Conservation (phyloP, 2,797 vertebrate species). For the Phataginus tetradactyla region DNA sequence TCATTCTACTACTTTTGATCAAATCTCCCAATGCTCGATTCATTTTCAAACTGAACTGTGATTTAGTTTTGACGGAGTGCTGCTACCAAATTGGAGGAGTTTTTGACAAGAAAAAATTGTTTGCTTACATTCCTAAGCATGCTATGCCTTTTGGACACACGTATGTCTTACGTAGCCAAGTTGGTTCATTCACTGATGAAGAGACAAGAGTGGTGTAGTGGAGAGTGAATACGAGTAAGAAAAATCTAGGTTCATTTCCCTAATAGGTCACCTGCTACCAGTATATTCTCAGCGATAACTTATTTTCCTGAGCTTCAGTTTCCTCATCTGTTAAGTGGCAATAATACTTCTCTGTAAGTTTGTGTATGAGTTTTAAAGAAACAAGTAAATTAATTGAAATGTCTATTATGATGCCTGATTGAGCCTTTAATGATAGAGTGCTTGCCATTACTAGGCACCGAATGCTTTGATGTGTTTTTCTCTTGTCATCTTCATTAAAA, state of each 20-base stretch:
- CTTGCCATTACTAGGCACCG: not conserved
- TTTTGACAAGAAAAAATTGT: not conserved
- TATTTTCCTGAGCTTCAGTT: not conserved
- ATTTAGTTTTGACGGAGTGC: not conserved
- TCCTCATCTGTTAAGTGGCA: not conserved
- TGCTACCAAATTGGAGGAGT: not conserved
- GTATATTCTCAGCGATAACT: not conserved
- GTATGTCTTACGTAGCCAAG: not conserved
- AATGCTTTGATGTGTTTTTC: not conserved
- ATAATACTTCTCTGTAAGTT: not conserved
- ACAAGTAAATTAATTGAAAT: constrained; percentile 5
- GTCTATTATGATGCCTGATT: not conserved
- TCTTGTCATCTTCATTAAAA: not conserved
- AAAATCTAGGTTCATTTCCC: not conserved
- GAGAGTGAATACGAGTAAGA: not conserved
- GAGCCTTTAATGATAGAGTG: not conserved
- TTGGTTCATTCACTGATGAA: not conserved
- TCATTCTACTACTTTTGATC: not conserved
- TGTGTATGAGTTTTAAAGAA: constrained; percentile 3
- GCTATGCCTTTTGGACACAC: not conserved
- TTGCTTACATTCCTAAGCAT: not conserved
- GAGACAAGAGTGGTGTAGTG: not conserved
- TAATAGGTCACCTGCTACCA: not conserved
- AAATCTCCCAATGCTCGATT: not conserved
- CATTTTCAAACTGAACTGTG: not conserved